These are phyloP conservation scores for Acromyrmex heyeri DNA, from an alignment of 1,140 invertebrate species.

Conservation along the genomic window DNA sequence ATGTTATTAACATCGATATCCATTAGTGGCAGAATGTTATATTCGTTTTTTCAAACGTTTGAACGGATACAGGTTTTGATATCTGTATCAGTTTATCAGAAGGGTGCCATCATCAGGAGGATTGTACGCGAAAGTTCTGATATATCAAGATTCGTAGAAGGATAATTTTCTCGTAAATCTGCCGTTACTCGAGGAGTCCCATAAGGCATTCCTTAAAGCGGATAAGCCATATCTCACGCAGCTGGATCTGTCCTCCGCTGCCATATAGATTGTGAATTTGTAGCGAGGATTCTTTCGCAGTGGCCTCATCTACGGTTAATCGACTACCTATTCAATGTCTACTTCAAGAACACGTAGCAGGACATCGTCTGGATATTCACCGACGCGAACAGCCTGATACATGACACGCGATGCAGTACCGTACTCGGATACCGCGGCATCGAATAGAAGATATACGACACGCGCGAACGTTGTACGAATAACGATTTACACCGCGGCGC, in stretches of 20 bases:
- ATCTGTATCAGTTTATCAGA: slow-evolving; percentile 12
- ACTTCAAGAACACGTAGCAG: slow-evolving; percentile 40
- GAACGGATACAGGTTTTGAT: background rate
- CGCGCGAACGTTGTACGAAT: slow-evolving; percentile 55
- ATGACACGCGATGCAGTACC: slow-evolving; percentile 50
- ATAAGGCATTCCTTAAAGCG: slow-evolving; percentile 32
- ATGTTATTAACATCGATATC: slow-evolving; percentile 9
- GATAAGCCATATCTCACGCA: slow-evolving; percentile 43
- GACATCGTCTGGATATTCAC: slow-evolving; percentile 41
- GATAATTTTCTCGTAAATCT: slow-evolving; percentile 46
- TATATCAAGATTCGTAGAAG: slow-evolving; percentile 3
- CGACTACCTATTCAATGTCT: slow-evolving; percentile 31
- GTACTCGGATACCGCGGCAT: slow-evolving; percentile 28
- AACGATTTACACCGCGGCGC: slow-evolving; percentile 52
- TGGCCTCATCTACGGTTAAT: slow-evolving; percentile 45
- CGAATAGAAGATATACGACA: slow-evolving; percentile 58
- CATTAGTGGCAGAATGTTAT: background rate
- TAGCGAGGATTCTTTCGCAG: slow-evolving; percentile 51
- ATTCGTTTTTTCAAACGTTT: background rate
- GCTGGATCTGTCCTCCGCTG: slow-evolving; percentile 38
- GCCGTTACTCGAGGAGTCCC: slow-evolving; percentile 29
- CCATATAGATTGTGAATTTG: slow-evolving; percentile 56
- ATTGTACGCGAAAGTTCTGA: background rate
- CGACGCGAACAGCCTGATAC: slow-evolving; percentile 42
- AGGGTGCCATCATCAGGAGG: background rate